Conservation (phyloP, 2,797 vertebrate genomes). For the Falco cherrug region DNA sequence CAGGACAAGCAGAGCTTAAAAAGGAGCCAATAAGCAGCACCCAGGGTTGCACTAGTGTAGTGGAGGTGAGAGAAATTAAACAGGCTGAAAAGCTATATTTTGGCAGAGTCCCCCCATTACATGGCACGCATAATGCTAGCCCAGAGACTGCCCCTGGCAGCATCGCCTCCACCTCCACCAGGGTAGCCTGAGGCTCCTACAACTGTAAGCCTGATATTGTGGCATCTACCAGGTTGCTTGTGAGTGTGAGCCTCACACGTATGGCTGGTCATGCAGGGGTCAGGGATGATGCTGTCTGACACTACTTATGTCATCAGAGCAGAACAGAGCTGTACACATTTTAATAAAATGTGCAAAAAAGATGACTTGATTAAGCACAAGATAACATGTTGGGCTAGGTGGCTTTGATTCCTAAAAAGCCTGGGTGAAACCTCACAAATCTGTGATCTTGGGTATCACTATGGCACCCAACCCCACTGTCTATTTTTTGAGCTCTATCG, state of each 20-base stretch:
- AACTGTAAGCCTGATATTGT: neutral
- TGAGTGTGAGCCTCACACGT: neutral
- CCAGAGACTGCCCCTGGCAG: neutral
- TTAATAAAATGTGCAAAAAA: neutral
- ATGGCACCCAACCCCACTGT: neutral
- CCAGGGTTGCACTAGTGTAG: neutral
- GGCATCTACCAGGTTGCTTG: neutral
- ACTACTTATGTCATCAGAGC: neutral
- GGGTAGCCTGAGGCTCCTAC: neutral
- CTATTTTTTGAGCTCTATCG: neutral
- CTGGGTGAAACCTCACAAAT: neutral
- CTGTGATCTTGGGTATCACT: neutral
- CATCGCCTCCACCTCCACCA: neutral
- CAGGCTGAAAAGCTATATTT: neutral
- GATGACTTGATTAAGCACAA: neutral
- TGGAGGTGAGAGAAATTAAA: neutral
- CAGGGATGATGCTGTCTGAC: neutral
- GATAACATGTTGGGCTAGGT: neutral
- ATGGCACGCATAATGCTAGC: fast-evolving
- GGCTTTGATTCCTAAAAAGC: neutral
- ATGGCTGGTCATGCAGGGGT: fast-evolving
- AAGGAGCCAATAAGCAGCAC: neutral
- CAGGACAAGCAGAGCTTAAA: neutral
- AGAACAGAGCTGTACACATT: neutral
- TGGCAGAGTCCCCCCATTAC: neutral